Percentiles rank a stretch among this genome's conserved stretches.
phyloP scores from a whole-genome alignment of 2,888 invertebrate species.

The Nomada ruficornis region DNA sequence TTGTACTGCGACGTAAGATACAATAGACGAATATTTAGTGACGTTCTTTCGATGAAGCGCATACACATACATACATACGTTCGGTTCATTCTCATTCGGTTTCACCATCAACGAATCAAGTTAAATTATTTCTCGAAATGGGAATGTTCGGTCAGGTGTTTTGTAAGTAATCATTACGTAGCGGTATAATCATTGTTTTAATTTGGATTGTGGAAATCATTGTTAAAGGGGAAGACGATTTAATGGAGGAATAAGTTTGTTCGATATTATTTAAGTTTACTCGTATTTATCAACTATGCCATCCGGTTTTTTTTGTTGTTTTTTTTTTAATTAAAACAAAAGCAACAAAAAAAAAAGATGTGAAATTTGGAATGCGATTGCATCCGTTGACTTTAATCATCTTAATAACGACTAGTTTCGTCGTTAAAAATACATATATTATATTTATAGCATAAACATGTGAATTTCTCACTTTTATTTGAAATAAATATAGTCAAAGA shows the following conservation, averaged over 20 bases:
- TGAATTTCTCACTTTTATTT: background rate
- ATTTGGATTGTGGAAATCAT: background rate
- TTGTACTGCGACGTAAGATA: conserved; percentile 74
- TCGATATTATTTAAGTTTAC: conserved; percentile 9
- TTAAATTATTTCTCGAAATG: conserved; percentile 10
- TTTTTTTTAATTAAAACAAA: conserved; percentile 5
- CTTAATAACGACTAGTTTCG: conserved; percentile 6
- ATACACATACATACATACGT: background rate
- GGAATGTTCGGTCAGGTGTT: background rate
- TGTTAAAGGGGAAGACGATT: background rate
- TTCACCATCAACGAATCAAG: conserved; percentile 48
- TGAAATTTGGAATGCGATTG: background rate
- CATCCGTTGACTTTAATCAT: background rate
- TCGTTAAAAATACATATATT: conserved; percentile 2
- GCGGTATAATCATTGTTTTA: conserved; percentile 4
- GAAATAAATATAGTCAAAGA: background rate
- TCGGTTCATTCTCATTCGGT: conserved; percentile 25
- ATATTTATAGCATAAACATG: background rate
- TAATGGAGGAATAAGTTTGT: conserved; percentile 11
- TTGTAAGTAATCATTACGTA: conserved; percentile 7
- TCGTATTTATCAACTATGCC: background rate
- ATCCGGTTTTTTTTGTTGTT: background rate
- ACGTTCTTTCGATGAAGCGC: conserved; percentile 46
- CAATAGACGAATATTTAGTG: conserved; percentile 74
- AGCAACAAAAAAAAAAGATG: background rate